Percentiles rank a stretch among this genome's conserved stretches.
Evolutionary conservation across 1,140 invertebrate species (phyloP).

Genomic region (Zaprionus capensis): DNA sequence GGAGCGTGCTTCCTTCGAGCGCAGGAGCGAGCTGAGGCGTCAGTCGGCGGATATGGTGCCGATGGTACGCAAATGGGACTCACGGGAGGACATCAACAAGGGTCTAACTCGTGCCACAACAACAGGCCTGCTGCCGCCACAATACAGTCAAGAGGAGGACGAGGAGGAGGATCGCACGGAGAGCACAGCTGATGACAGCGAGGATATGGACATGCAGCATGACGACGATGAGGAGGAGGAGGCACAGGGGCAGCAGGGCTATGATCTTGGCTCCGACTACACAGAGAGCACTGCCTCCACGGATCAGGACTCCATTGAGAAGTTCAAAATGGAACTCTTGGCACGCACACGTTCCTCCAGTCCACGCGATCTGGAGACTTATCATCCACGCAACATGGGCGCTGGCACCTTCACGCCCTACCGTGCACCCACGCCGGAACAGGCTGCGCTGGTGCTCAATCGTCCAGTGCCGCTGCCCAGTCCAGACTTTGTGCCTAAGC

Average conservation of each 20-base stretch:
- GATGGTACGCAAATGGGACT: slow-evolving; percentile 70
- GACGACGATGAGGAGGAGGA: slow-evolving; percentile 40
- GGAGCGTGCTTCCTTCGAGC: slow-evolving; percentile 75
- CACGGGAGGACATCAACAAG: slow-evolving; percentile 68
- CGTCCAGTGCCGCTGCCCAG: slow-evolving; percentile 86
- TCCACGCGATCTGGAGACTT: slow-evolving; percentile 87
- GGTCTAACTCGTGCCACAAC: slow-evolving; percentile 37
- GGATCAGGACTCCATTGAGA: slow-evolving; percentile 85
- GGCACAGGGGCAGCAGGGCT: slow-evolving; percentile 35
- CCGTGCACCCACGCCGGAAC: slow-evolving; percentile 84
- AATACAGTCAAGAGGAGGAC: slow-evolving; percentile 27
- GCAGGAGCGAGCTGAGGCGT: slow-evolving; percentile 68
- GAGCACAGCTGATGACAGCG: slow-evolving; percentile 70
- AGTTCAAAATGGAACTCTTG: slow-evolving; percentile 85
- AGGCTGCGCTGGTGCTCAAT: slow-evolving; percentile 86
- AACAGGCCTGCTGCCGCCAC: slow-evolving; percentile 30
- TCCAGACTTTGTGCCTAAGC: slow-evolving; percentile 89
- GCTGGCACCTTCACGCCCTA: slow-evolving; percentile 79
- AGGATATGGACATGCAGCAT: slow-evolving; percentile 45
- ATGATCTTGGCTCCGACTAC: slow-evolving; percentile 86
- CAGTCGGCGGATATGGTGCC: slow-evolving; percentile 74
- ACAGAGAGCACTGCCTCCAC: slow-evolving; percentile 86
- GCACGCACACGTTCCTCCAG: slow-evolving; percentile 85
- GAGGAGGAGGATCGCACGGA: slow-evolving; percentile 59
- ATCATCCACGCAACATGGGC: slow-evolving; percentile 87